Base-by-base conservation (phyloP, 2,797 vertebrate genomes). In the Amphiprion clarkii region DNA sequence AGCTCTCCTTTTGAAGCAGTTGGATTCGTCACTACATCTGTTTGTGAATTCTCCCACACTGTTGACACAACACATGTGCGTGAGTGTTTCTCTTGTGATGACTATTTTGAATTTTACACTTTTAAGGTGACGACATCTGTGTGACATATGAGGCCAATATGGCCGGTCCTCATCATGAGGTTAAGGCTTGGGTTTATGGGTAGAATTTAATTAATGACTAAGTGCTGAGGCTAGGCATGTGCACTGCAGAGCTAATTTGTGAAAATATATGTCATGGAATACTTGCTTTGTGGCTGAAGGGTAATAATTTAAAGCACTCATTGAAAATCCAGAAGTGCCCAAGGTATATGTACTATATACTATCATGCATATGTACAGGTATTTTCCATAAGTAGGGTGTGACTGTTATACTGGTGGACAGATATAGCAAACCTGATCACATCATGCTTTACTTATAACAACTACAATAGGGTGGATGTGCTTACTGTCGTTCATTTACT, bases 21-120 rank as follows among this genome's bases (percentile, higher is more conserved):
- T 48, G 13, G 68, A 75, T 65, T 59, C 70, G 46, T 81, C 5
- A 2, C 59, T 78, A 73, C 88, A 92, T 88, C 79, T 85, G 79
- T 82, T 86, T 74, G 65, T 4, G n/a, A 78, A 87, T 82, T 79
- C 64, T 78, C 64, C 74, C 81, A 82, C 82, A 74, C 53, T 71
- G 66, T 75, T 82, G 78, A 81, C 58, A 83, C 64, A 53, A 71
- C 14, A 77, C 72, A 60, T 10, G 8, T 36, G 13, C 1, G 23
- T 64, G 42, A 33, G 27, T 31, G 17, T 33, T 56, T 19, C 72
- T 54, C 12, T 39, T 64, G 39, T 1, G 3, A 65, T 40, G 14
- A 23, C 27, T 25, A 42, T 76, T 81, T 64, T 51, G 21, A 62
- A 19, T 63, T 64, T 57, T 31, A 62, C 51, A 29, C 66, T 71